A percentile compares a stretch with the other conserved stretches of the same genome.
Evolutionary conservation across 1,140 invertebrate genomes (phyloP).

Genomic region (Drosophila teissieri): DNA sequence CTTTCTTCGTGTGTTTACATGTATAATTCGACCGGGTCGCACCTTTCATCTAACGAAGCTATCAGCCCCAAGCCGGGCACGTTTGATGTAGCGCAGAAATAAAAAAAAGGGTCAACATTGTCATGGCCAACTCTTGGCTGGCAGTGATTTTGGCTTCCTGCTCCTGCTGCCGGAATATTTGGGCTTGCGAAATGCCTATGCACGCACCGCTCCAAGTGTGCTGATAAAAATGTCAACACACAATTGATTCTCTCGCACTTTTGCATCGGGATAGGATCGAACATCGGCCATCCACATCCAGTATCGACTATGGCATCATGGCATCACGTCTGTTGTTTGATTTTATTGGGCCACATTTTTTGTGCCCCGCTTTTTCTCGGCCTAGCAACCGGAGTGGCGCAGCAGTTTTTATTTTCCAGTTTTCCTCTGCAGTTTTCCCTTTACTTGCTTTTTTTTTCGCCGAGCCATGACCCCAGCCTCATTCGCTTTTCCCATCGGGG

Average conservation of each 20-base stretch:
- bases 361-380: slow-evolving; percentile 23
- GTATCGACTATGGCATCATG: slow-evolving; percentile 3
- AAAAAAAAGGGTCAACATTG: slow-evolving; percentile 69
- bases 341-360: slow-evolving; percentile 80
- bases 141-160: slow-evolving; percentile 61
- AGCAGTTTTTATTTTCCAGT: slow-evolving; percentile 52
- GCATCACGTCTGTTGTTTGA: slow-evolving; percentile 79
- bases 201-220: slow-evolving; percentile 45
- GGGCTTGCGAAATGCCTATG: slow-evolving; percentile 67
- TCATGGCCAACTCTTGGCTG: slow-evolving; percentile 39
- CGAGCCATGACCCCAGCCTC: not conserved
- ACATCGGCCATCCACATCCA: slow-evolving; percentile 10
- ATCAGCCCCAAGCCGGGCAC: slow-evolving; percentile 36
- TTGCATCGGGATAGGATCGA: slow-evolving; percentile 46
- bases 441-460: slow-evolving; percentile 5
- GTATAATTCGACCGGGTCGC: slow-evolving; percentile 66
- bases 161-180: slow-evolving; percentile 52
- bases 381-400: slow-evolving; percentile 27
- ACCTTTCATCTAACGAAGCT: slow-evolving; percentile 55
- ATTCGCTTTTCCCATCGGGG: slow-evolving; percentile 24
- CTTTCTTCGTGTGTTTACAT: slow-evolving; percentile 49
- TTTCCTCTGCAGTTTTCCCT: slow-evolving; percentile 50
- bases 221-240: slow-evolving; percentile 83
- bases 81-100: slow-evolving; percentile 45
- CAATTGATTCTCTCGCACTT: slow-evolving; percentile 77